Evolutionary conservation across 2,113 vertebrate species (phyloP), one percentile per base, ranked within the genome.

Genomic region (Romanogobio albipinnatus): DNA sequence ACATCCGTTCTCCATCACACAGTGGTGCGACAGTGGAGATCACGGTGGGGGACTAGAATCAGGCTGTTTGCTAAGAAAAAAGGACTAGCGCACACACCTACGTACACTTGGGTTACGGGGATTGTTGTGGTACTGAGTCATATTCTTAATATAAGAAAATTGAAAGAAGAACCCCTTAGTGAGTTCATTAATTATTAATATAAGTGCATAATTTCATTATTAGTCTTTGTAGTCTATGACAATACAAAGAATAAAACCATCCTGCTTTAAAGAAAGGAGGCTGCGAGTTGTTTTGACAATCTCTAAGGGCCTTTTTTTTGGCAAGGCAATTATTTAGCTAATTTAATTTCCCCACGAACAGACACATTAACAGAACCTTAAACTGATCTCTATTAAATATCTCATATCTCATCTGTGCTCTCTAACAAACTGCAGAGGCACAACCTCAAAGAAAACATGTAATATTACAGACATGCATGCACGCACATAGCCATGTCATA

Each of bases 31-130:
- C 3, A 5, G 83, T 86, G 90, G 64, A 85, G 58, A 88, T 82
- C 86, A 86, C 91, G 90, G 90, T 85, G 80, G 90, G 91, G 81
- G 84, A 83, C 76, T 79, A 85, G 76, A 53, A 33, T 62, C 86
- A 88, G 83, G 83, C 89, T 88, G 89, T 89, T 88, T 75, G 77
- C 62, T 66, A 74, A 71, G 80, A 82, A 90, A 75, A 43, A 64
- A 49, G 86, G 76, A 79, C 85, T 84, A 89, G 87, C 61, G 59
- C 86, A 83, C 77, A 85, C 73, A 85, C 86, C n/a, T 61, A 73
- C 70, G 9, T 29, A 53, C 56, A 75, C 39, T 74, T 51, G 49
- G 76, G 61, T 82, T 49, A 53, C 3, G 9, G n/a, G 29, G 29
- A 39, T 36, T 81, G 68, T 49, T 85, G 56, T 74, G 47, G 58